Evolutionary conservation across 2,113 vertebrate genomes (phyloP), one percentile per base, ranked within the genome.

Genomic region (Eulemur macaco): DNA sequence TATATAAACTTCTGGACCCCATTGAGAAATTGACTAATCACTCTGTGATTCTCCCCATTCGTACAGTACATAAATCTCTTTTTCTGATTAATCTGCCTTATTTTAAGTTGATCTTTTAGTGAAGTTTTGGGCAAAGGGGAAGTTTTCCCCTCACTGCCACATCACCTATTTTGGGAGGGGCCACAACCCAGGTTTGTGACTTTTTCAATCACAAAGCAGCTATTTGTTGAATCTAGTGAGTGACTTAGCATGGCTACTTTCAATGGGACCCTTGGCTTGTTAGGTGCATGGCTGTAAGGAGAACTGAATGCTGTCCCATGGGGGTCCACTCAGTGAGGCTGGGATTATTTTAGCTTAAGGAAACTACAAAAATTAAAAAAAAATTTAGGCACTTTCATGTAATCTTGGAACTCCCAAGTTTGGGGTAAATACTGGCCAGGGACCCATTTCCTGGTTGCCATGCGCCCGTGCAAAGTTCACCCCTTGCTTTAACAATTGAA

Each of bases 91-190:
- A 63, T 63, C 60, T 63, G 27, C 60, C 60, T 9, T 5, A 29
- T 63, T 29, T 3, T 29, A 63, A 63, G 29, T 12, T 63, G 60
- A 63, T 63, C 60, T 63, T 29, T 63, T 11, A 63, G 60, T 63
- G 60, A 63, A 29, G 4, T 25, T 63, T 63, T 10, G 60, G 11
- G 60, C 11, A 29, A 63, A 63, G 27, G 60, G 11, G 27, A 63
- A 63, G 60, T 63, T 63, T 60, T 12, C 25, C 8, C 1, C 0
- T 13, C 4, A 63, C 27, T 0, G 0, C 27, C 25, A 71, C 52
- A 42, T 56, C 58, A 74, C 39, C 29, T 58, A 12, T 47, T 68
- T 20, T 31, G 74, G 13, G 63, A 93, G 14, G 45, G 54, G 50
- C 68, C n/a, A 80, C 11, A 6, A 8, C 47, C 56, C 71, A 86